phyloP scores from a whole-genome alignment of 2,113 vertebrate genomes.

The Lontra canadensis region DNA sequence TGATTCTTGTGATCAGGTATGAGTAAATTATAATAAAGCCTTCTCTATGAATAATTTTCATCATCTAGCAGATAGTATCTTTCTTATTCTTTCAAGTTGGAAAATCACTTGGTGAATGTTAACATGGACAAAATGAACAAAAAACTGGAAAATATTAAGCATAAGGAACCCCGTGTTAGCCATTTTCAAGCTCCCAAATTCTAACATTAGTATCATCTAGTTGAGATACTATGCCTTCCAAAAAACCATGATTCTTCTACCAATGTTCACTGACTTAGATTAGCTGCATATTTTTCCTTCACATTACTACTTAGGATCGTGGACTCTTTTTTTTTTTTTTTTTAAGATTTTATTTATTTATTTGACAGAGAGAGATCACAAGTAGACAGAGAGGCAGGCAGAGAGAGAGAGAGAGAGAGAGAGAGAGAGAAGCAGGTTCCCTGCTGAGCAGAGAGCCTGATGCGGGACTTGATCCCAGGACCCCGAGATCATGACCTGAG shows the following conservation, averaged over 20 bases:
- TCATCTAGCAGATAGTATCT: constrained; percentile 10
- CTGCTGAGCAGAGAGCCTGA: too few relatives aligned
- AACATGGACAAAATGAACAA: constrained; percentile 6
- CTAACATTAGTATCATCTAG: constrained; percentile 10
- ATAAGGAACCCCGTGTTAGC: constrained; percentile 12
- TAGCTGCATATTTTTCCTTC: neutral
- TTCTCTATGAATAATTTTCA: neutral
- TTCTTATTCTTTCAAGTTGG: constrained; percentile 11
- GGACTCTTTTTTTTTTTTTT: too few relatives aligned
- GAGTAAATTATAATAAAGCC: constrained; percentile 34
- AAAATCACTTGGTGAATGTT: constrained; percentile 15
- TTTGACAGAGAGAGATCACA: too few relatives aligned
- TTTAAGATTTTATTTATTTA: too few relatives aligned
- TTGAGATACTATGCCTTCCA: neutral
- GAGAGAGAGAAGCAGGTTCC: too few relatives aligned
- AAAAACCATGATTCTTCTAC: constrained; percentile 44
- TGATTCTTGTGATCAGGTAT: constrained; percentile 21
- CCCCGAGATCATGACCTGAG: too few relatives aligned
- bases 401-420: too few relatives aligned
- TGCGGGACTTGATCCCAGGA: too few relatives aligned
- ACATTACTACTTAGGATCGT: neutral
- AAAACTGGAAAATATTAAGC: constrained; percentile 24
- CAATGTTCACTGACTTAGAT: neutral
- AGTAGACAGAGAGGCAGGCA: too few relatives aligned
- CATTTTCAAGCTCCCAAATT: constrained; percentile 36